Conservation (phyloP, 2,113 vertebrate species). For the Scomber japonicus region DNA sequence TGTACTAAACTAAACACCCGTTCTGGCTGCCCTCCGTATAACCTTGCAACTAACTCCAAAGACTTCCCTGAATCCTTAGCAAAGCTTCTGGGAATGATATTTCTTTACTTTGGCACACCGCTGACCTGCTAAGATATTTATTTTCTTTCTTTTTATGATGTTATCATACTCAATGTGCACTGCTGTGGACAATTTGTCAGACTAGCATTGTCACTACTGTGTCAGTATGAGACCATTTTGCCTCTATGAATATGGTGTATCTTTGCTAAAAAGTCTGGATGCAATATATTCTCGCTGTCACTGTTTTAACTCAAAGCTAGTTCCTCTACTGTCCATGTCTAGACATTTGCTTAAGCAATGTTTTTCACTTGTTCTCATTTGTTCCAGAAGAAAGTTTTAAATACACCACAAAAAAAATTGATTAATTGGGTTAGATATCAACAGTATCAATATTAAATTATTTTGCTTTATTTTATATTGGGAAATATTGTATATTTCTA, state of each 20-base stretch:
- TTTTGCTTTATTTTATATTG: background rate
- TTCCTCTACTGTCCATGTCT: conserved; percentile 4
- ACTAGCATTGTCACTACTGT: conserved; percentile 1
- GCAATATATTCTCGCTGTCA: background rate
- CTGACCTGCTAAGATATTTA: conserved; percentile 74
- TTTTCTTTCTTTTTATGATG: conserved; percentile 39
- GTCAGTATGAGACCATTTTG: conserved; percentile 1
- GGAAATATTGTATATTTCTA: background rate
- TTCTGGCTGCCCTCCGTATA: conserved; percentile 75
- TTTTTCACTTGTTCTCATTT: conserved; percentile 6
- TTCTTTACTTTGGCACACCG: conserved; percentile 75
- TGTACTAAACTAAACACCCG: conserved; percentile 70
- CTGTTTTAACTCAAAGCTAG: background rate
- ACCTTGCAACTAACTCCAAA: conserved; percentile 78
- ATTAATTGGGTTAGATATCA: background rate
- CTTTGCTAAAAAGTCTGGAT: conserved; percentile 7
- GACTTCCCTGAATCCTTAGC: conserved; percentile 74
- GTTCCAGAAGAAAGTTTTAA: background rate
- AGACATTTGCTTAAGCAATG: conserved; percentile 20
- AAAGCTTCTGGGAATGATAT: conserved; percentile 80
- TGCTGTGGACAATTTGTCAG: conserved; percentile 56
- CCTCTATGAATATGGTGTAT: background rate
- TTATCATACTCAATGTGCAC: conserved; percentile 44
- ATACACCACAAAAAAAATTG: background rate
- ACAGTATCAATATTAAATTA: background rate